Percentiles rank a stretch among this genome's conserved stretches.
Evolutionary conservation across 2,113 vertebrate species (phyloP).

Genomic region (Corythaeola cristata): DNA sequence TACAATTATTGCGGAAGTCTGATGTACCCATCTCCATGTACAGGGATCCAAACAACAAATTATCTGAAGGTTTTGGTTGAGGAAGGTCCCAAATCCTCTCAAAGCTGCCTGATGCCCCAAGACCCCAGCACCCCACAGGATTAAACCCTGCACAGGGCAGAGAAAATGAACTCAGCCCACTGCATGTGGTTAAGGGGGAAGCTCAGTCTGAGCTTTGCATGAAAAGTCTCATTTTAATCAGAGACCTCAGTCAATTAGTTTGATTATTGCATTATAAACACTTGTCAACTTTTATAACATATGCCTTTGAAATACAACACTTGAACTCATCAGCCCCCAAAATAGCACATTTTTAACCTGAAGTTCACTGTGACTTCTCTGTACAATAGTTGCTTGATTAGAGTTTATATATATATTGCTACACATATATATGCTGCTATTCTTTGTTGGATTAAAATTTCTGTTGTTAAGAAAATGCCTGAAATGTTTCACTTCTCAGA

Average conservation of each 20-base stretch:
- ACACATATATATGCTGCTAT: not conserved
- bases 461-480: not conserved
- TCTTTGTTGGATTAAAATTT: not conserved
- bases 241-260: constrained; percentile 48
- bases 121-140: not conserved
- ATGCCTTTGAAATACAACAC: not conserved
- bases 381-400: not conserved
- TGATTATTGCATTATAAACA: constrained; percentile 54
- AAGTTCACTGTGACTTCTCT: not conserved
- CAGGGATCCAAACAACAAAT: not conserved
- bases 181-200: not conserved
- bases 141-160: not conserved
- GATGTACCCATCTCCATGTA: not conserved
- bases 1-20: not conserved
- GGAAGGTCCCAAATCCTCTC: not conserved
- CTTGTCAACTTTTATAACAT: constrained; percentile 39
- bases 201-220: not conserved
- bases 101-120: not conserved
- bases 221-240: constrained; percentile 40
- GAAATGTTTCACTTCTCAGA: not conserved
- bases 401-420: not conserved
- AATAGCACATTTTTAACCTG: not conserved
- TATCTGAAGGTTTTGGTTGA: not conserved
- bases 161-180: not conserved
- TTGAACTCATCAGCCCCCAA: not conserved